Conservation (phyloP, 1,140 invertebrate species). For the Cotesia chilonis region DNA sequence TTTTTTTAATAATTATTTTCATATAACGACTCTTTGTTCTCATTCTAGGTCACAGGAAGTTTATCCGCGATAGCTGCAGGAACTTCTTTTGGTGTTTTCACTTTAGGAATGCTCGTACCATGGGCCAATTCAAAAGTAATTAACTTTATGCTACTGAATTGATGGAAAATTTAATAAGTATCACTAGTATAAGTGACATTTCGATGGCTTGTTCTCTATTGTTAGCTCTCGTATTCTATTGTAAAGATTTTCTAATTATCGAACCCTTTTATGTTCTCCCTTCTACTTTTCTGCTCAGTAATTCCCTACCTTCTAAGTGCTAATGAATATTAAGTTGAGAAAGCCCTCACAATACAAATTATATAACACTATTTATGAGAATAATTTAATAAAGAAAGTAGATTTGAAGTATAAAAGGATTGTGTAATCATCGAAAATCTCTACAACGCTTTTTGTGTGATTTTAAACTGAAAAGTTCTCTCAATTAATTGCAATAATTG, state of each 20-base stretch:
- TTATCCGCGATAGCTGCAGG: constrained; percentile 84
- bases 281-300: too few species aligned
- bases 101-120: constrained; percentile 84
- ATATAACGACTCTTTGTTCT: constrained; percentile 34
- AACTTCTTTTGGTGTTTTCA: constrained; percentile 85
- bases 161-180: background rate
- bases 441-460: too few species aligned
- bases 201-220: constrained; percentile 14
- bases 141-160: too few species aligned
- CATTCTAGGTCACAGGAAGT: constrained; percentile 75
- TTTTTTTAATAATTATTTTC: background rate
- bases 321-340: background rate
- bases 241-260: constrained; percentile 14
- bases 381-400: too few species aligned
- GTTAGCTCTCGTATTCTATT: background rate
- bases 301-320: too few species aligned
- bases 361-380: too few species aligned
- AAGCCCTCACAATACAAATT: background rate
- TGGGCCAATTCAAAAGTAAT: constrained; percentile 77
- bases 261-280: constrained; percentile 6
- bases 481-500: too few species aligned
- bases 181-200: too few species aligned
- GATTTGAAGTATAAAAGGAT: too few species aligned
- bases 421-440: too few species aligned
- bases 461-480: too few species aligned